phyloP scores from a whole-genome alignment of 2,113 vertebrate genomes.

The Platycercus adscitus region DNA sequence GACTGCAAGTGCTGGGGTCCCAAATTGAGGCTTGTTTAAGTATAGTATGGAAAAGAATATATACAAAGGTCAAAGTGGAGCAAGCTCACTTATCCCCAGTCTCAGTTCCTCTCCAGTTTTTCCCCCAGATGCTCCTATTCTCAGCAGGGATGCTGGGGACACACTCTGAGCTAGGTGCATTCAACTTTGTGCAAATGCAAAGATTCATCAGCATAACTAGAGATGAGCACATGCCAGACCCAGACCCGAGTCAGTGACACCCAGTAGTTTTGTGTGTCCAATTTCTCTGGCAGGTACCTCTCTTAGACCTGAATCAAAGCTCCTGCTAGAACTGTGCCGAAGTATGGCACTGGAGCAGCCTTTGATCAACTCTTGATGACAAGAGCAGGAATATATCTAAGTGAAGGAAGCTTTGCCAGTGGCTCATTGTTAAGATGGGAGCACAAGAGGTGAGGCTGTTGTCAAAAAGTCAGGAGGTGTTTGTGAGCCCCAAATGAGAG shows the following conservation, averaged over 20 bases:
- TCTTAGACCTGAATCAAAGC: neutral
- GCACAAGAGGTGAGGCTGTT: neutral
- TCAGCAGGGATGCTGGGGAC: neutral
- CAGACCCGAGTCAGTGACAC: neutral
- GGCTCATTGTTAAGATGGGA: neutral
- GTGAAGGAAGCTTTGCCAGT: neutral
- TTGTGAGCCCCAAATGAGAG: neutral
- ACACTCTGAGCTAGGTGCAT: neutral
- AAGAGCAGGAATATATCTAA: neutral
- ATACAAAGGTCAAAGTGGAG: neutral
- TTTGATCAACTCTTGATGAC: neutral
- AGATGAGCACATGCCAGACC: neutral
- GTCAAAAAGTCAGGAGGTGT: neutral
- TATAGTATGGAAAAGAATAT: neutral
- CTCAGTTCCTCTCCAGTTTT: neutral
- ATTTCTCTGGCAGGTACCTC: neutral
- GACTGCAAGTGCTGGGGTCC: neutral
- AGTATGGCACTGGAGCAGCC: neutral
- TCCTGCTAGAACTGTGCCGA: neutral
- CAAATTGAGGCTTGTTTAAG: neutral
- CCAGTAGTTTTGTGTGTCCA: neutral
- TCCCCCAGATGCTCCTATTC: neutral
- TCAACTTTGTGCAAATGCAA: neutral
- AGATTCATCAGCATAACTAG: accelerated
- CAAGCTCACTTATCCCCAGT: neutral